Conservation (phyloP, 2,888 invertebrate genomes). For the Luperina nickerlii region DNA sequence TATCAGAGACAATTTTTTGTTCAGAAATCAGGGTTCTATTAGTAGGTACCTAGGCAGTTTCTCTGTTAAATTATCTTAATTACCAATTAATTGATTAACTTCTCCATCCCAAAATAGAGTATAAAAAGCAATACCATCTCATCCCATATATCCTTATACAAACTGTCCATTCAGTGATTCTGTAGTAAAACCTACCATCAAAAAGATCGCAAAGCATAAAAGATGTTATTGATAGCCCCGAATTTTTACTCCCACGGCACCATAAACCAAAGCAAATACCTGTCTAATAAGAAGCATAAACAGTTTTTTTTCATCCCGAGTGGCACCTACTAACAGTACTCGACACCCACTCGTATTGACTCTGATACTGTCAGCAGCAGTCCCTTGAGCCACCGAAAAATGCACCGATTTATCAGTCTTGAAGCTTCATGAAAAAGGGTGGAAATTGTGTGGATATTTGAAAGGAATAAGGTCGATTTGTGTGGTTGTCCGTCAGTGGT, state of each 20-base stretch:
- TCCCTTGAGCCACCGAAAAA: constrained; percentile 18
- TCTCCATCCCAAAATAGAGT: not conserved
- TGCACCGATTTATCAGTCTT: constrained; percentile 48
- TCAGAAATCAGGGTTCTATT: not conserved
- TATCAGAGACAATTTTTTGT: not conserved
- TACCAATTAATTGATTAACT: not conserved
- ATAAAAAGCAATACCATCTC: not conserved
- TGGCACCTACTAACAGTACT: constrained; percentile 78
- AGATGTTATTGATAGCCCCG: constrained; percentile 58
- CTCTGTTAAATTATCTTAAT: not conserved
- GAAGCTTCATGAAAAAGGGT: constrained; percentile 30
- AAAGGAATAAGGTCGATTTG: constrained; percentile 51
- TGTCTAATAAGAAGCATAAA: constrained; percentile 77
- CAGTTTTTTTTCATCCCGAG: constrained; percentile 74
- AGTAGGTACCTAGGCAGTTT: not conserved
- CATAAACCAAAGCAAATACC: constrained; percentile 76
- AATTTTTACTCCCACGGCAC: constrained; percentile 72
- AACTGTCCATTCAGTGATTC: constrained; percentile 22
- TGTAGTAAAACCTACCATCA: constrained; percentile 43
- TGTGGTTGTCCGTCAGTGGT: constrained; percentile 61
- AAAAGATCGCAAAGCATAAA: constrained; percentile 53
- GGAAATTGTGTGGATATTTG: constrained; percentile 50
- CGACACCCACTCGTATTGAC: constrained; percentile 77
- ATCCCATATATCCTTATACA: not conserved
- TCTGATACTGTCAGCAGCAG: constrained; percentile 62